A percentile compares a stretch with the other conserved stretches of the same genome.
These are phyloP conservation scores for Alosa sapidissima DNA, from an alignment of 2,797 vertebrate genomes.

Conservation along the genomic window DNA sequence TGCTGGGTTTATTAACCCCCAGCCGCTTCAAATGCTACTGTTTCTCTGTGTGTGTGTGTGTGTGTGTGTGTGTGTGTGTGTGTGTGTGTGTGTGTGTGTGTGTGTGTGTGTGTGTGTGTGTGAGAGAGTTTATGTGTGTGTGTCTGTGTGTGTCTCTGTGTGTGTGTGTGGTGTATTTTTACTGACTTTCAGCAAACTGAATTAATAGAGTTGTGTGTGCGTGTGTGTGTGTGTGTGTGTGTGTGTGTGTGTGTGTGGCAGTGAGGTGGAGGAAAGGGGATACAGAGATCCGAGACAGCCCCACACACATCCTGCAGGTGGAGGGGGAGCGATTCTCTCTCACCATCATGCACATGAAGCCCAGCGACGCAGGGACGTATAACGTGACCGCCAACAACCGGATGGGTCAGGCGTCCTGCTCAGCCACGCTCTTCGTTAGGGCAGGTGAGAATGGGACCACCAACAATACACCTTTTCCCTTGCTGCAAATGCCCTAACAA, in stretches of 20 bases:
- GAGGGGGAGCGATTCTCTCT: conserved; percentile 81
- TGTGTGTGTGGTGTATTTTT: background rate
- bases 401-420: conserved; percentile 77
- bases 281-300: conserved; percentile 66
- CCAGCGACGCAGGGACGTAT: conserved; percentile 77
- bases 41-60: conserved; percentile 12
- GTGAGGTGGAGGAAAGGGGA: conserved; percentile 87
- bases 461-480: background rate
- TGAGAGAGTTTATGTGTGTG: background rate
- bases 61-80: conserved; percentile 16
- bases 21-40: background rate
- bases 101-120: background rate
- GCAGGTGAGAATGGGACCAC: conserved; percentile 76
- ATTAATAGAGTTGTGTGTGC: background rate
- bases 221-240: background rate
- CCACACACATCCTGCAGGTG: conserved; percentile 68
- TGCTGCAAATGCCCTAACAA: too few species aligned
- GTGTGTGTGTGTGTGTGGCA: conserved; percentile 52
- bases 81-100: background rate
- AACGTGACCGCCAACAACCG: conserved; percentile 77
- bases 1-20: background rate
- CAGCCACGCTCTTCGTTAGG: conserved; percentile 75
- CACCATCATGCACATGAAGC: conserved; percentile 74
- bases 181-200: too few species aligned
- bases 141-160: background rate